These are phyloP conservation scores for Syrphus vitripennis DNA, from an alignment of 2,888 invertebrate genomes.

Conservation along the genomic window DNA sequence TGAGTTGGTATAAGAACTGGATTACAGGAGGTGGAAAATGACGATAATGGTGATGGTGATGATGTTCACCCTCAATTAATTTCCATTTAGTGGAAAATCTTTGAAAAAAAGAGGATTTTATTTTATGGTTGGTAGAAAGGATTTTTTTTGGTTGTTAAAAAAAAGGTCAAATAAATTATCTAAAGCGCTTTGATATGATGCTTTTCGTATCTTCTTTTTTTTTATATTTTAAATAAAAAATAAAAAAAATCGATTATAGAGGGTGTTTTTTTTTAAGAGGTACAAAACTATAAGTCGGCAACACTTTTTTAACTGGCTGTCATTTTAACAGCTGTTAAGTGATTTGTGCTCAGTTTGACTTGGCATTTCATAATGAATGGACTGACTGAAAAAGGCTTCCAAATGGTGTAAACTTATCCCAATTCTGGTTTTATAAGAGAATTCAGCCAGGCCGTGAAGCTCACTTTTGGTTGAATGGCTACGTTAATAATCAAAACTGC, in stretches of 20 bases:
- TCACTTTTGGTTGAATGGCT: conserved; percentile 12
- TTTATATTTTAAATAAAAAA: conserved; percentile 7
- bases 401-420: no score
- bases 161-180: conserved; percentile 51
- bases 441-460: no score
- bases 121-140: conserved; percentile 10
- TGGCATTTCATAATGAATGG: no score
- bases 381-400: no score
- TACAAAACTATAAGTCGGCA: no score
- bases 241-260: not conserved
- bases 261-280: no score
- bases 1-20: conserved; percentile 32
- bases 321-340: no score
- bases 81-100: conserved; percentile 50
- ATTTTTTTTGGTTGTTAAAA: not conserved
- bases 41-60: conserved; percentile 33
- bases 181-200: not conserved
- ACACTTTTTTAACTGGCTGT: no score
- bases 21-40: conserved; percentile 60
- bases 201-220: not conserved
- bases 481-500: conserved; percentile 8
- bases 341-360: no score
- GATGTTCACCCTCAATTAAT: conserved; percentile 65
- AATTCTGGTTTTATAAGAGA: no score
- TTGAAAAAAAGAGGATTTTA: conserved; percentile 15